Evolutionary conservation across 53 echinoderm and acorn worm species (phyloP).

Genomic region (Temnopleurus reevesii): DNA sequence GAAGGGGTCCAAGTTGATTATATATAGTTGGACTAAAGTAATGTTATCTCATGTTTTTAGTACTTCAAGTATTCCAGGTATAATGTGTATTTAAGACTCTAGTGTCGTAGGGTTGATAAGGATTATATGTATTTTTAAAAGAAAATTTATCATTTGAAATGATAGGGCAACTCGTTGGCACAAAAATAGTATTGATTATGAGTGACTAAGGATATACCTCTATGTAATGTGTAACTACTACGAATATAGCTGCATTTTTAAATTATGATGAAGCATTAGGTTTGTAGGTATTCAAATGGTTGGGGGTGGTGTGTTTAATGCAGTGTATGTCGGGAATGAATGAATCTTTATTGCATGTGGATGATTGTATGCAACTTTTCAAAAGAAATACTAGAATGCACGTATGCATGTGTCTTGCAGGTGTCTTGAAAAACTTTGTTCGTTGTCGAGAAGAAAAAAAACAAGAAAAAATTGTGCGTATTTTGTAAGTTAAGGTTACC

Average conservation of each 20-base stretch:
- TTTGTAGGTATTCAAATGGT: not conserved
- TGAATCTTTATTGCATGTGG: conserved; percentile 49
- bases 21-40: conserved; percentile 7
- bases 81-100: conserved; percentile 36
- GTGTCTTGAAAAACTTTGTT: conserved; percentile 24
- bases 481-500: conserved; percentile 9
- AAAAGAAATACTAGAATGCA: conserved; percentile 35
- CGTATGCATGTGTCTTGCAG: conserved; percentile 57
- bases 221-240: conserved; percentile 49
- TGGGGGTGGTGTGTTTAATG: conserved; percentile 13
- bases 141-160: conserved; percentile 35
- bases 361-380: conserved; percentile 42
- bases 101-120: not conserved
- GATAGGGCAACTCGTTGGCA: conserved; percentile 54
- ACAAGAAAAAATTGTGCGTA: not conserved
- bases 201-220: conserved; percentile 55
- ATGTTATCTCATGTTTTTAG: conserved; percentile 28
- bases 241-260: conserved; percentile 57
- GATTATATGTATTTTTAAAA: conserved; percentile 32
- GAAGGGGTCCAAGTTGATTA: conserved; percentile 14
- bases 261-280: conserved; percentile 32
- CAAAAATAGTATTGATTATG: conserved; percentile 47
- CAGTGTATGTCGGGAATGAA: conserved; percentile 40
- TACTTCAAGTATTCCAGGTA: conserved; percentile 55
- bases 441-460: not conserved